These are phyloP conservation scores for Chaitophorus viminalis DNA, from an alignment of 2,888 invertebrate genomes.

Conservation along the genomic window DNA sequence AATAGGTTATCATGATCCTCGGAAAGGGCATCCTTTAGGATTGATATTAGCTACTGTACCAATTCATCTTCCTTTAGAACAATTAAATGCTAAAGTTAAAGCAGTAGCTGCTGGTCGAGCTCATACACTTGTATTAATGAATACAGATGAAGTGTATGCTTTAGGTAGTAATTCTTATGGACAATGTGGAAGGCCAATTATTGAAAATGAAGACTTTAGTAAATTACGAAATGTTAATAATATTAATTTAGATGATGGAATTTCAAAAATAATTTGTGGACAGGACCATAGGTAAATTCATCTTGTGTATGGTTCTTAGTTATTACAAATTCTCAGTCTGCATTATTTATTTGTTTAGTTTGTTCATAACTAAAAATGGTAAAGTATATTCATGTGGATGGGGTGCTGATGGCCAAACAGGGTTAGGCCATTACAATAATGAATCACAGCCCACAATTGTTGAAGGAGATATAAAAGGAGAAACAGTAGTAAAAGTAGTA, in stretches of 20 bases:
- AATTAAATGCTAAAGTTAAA: conserved; percentile 70
- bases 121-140: conserved; percentile 82
- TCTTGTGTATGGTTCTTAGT: neutral
- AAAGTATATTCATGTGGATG: conserved; percentile 89
- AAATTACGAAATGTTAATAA: conserved; percentile 71
- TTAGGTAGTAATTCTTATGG: conserved; percentile 94
- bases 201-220: conserved; percentile 79
- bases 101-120: conserved; percentile 86
- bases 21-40: conserved; percentile 75
- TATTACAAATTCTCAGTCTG: neutral
- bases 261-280: conserved; percentile 81
- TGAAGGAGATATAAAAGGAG: conserved; percentile 83
- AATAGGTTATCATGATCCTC: conserved; percentile 68
- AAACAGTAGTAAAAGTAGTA: conserved; percentile 83
- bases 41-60: conserved; percentile 78
- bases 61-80: conserved; percentile 75
- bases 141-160: conserved; percentile 81
- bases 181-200: conserved; percentile 87
- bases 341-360: conserved; percentile 68
- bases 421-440: conserved; percentile 75
- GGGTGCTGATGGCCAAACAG: conserved; percentile 96
- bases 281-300: conserved; percentile 83
- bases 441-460: conserved; percentile 73
- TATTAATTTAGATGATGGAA: conserved; percentile 75
- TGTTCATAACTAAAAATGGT: conserved; percentile 83